Base-by-base conservation (phyloP, 92 coral and sea anemone genomes). In the Epizoanthus ramosus region DNA sequence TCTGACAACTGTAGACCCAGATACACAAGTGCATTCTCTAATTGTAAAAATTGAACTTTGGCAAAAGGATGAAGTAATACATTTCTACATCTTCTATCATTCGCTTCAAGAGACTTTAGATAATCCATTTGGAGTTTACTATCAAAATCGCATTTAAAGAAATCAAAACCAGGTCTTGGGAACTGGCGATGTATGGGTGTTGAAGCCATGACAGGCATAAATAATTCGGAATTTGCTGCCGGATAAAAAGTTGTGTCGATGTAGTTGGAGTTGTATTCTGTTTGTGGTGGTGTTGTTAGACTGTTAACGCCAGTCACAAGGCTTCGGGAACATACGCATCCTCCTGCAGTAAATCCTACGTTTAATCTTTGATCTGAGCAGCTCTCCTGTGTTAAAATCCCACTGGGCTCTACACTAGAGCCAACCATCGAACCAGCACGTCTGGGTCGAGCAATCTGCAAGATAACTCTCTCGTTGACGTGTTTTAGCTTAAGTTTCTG, bases 141-240 rank as follows among this genome's bases (percentile, higher is more conserved):
- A 12, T 12, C 14, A 50, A 2, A 50, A 9, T 12, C 54, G 0
- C 3, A 0, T 50, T 50, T 10, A 12, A 10, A 50, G 0, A 50
- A 50, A 67, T 19, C 3, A 9, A 67, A 13, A 0, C 8, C 72
- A 67, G 47, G 6, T 3, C 12, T 16, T 33, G 47, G 72, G 12
- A 33, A 67, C 3, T 37, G 35, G 72, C 72, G 72, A 9, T 41
- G 21, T 10, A 67, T 43, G 2, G 72, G 72, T 5, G 72, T 67
- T 16, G 72, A 67, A 14, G 72, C 39, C 72, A 67, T 67, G 4
- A 31, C 72, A 67, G 72, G 72, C 19, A 8, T 15, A 33, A 67
- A 67, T 0, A 13, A 67, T 0, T 28, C 12, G 33, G 72, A 19
- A 28, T 33, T 50, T 67, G 3, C 8, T 18, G 17, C n/a, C 8